Conservation (phyloP, 2,888 invertebrate genomes). For the Euproctis similis region DNA sequence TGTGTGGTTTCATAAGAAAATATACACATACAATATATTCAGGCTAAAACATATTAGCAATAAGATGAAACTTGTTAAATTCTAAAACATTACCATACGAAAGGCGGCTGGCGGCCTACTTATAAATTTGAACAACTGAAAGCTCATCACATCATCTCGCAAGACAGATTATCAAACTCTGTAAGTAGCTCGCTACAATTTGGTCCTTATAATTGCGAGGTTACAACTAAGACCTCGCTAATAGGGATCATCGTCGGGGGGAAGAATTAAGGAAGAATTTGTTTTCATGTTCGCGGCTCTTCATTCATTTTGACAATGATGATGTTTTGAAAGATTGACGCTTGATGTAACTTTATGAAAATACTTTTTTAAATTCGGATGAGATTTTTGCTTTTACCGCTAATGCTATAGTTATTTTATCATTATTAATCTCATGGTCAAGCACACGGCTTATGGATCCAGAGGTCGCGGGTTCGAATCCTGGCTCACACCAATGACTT, state of each 20-base stretch:
- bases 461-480: too few relatives aligned
- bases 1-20: too few relatives aligned
- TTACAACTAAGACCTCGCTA: constrained; percentile 67
- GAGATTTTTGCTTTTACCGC: too few relatives aligned
- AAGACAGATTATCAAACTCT: constrained; percentile 64
- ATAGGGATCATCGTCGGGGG: constrained; percentile 69
- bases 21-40: too few relatives aligned
- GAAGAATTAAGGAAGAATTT: constrained; percentile 67
- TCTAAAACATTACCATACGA: constrained; percentile 5
- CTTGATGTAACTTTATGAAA: too few relatives aligned
- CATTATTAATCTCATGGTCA: too few relatives aligned
- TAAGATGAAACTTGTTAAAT: constrained; percentile 2
- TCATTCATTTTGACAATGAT: constrained; percentile 32
- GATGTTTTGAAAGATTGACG: constrained; percentile 11
- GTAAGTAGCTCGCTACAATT: constrained; percentile 51
- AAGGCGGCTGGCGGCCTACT: constrained; percentile 5
- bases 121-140: constrained; percentile 10
- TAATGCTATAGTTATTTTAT: too few relatives aligned
- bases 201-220: constrained; percentile 69
- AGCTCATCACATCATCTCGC: constrained; percentile 26
- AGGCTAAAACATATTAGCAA: background rate
- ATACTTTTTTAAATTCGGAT: too few relatives aligned
- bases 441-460: too few relatives aligned
- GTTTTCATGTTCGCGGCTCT: constrained; percentile 63
- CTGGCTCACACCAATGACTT: too few relatives aligned